Conservation (phyloP, 64 coral and sea anemone genomes). For the Dendronephthya gigantea region DNA sequence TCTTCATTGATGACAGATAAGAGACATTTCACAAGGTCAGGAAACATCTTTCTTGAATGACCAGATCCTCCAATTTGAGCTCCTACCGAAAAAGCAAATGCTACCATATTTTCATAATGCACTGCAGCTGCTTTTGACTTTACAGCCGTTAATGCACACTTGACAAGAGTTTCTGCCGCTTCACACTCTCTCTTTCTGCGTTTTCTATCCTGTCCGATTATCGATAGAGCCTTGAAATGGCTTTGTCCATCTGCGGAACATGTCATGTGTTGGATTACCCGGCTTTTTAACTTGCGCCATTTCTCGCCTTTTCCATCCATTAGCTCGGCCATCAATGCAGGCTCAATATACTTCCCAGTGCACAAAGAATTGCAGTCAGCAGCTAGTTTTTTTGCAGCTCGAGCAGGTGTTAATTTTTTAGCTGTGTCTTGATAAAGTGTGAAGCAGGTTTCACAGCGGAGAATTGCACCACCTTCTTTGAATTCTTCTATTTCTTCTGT, state of each 20-base stretch:
- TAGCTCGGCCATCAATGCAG: too few species aligned
- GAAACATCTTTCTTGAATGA: constrained; percentile 6
- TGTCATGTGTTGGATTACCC: neutral
- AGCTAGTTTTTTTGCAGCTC: too few species aligned
- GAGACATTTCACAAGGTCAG: neutral
- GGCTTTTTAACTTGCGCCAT: neutral
- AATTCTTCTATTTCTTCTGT: too few species aligned
- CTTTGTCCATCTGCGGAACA: neutral
- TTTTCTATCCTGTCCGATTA: neutral
- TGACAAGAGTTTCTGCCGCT: neutral
- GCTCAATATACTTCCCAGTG: too few species aligned
- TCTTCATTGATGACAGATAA: neutral
- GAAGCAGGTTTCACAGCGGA: too few species aligned
- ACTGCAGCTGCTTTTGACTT: neutral
- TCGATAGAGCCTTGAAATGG: neutral
- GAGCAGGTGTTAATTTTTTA: too few species aligned
- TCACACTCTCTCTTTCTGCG: neutral
- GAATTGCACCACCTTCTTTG: too few species aligned
- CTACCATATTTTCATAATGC: neutral
- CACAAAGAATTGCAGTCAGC: too few species aligned
- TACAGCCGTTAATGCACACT: neutral
- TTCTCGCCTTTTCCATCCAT: neutral
- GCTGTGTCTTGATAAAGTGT: too few species aligned
- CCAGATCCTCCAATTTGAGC: neutral
- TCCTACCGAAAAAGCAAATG: neutral